Base-by-base conservation (phyloP, 2,797 vertebrate genomes). In the Gymnodraco acuticeps region DNA sequence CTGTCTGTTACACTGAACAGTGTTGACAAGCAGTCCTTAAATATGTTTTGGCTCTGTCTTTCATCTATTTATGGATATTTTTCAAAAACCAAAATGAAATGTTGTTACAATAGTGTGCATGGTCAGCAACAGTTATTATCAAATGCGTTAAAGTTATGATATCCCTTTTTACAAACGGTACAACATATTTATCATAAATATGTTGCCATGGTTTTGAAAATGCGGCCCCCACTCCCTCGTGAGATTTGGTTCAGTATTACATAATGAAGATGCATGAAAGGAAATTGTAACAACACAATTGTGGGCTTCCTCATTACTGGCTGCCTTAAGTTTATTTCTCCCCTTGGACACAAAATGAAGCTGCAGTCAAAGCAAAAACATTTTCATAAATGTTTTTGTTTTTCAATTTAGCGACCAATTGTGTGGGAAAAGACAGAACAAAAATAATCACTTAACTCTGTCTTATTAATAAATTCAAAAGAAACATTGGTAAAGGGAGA, bases 11-110 rank as follows among this genome's bases (percentile, higher is more conserved):
- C 51, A 60, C 38, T 56, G 55, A 70, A 58, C 47, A 62, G 58
- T 81, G 47, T 56, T 47, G 75, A 71, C 55, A 50, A 71, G 70
- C 23, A 52, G 71, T 63, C 83, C 67, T 84, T 43, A 54, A 54
- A 63, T 15, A 68, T 70, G 51, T 78, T 73, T 72, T 51, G 4
- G 14, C 20, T 70, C 17, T 58, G 23, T 70, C 48, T 68, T 46
- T 62, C 16, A 2, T 11, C 48, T 76, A 62, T 59, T 53, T 46
- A 51, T 62, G 60, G 53, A 50, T 73, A 72, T 73, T 67, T 81
- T 62, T 63, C 72, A 38, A 4, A 78, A 73, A 72, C 10, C 7
- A 56, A 77, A 73, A 12, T 38, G 33, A 9, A 38, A 38, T 38
- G 33, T 38, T 38, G 8, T 38, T 38, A 7, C 6, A 38, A 38